phyloP scores from a whole-genome alignment of 2,797 vertebrate species.

The Gallinago nigripennis region DNA sequence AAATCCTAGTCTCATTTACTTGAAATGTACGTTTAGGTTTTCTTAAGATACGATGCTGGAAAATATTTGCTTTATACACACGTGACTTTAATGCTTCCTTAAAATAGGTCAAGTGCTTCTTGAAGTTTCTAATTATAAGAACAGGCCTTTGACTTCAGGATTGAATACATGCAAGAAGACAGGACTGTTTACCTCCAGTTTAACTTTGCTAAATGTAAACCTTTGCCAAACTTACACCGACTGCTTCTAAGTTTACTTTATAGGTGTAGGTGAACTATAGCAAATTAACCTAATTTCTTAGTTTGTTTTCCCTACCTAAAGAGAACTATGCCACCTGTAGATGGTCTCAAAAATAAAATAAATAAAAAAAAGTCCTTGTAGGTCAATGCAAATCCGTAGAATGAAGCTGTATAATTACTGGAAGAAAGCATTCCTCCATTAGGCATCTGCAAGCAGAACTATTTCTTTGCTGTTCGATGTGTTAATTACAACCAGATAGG shows the following conservation, averaged over 20 bases:
- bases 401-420: constrained; percentile 69
- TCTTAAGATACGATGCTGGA: constrained; percentile 2
- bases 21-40: not conserved
- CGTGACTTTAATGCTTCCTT: not conserved
- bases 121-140: constrained; percentile 67
- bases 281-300: not conserved
- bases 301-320: not conserved
- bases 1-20: constrained; percentile 17
- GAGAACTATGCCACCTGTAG: not conserved
- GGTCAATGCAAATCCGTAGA: constrained; percentile 56
- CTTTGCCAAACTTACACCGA: not conserved
- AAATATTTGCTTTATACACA: constrained; percentile 38
- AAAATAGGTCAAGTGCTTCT: constrained; percentile 56
- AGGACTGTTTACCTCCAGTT: constrained; percentile 8
- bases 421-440: constrained; percentile 70
- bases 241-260: not conserved
- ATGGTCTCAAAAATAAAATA: not conserved
- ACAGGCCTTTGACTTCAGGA: constrained; percentile 20
- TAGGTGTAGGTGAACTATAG: not conserved
- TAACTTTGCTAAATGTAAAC: not conserved
- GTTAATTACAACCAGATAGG: constrained; percentile 83
- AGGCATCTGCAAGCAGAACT: constrained; percentile 72
- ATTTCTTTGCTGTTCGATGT: constrained; percentile 71
- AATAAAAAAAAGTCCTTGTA: not conserved
- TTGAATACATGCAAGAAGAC: constrained; percentile 9